These are phyloP conservation scores for Ctenoplectra terminalis DNA, from an alignment of 1,140 invertebrate species.

Conservation along the genomic window DNA sequence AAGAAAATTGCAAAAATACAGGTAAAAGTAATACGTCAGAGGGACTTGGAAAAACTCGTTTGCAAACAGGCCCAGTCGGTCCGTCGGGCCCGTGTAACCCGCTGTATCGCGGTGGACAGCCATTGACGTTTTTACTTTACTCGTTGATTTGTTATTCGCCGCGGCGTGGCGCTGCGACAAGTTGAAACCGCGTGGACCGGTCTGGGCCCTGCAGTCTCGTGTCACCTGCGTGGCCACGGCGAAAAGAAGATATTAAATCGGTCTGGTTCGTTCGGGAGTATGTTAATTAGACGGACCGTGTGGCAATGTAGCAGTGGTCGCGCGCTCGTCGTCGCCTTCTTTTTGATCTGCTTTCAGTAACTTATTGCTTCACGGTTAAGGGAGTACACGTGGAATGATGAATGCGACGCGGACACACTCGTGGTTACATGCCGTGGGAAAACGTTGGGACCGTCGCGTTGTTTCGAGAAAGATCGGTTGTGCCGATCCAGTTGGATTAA, in stretches of 20 bases:
- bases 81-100: slow-evolving; percentile 9
- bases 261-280: slow-evolving; percentile 33
- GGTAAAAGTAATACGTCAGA: not conserved
- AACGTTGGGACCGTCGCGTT: not conserved
- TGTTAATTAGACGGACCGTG: slow-evolving; percentile 41
- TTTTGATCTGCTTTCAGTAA: slow-evolving; percentile 27
- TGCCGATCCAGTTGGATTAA: not conserved
- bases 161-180: slow-evolving; percentile 21
- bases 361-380: slow-evolving; percentile 40
- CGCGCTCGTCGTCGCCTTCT: slow-evolving; percentile 5
- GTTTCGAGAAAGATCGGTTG: slow-evolving; percentile 1
- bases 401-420: slow-evolving; percentile 4
- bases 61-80: slow-evolving; percentile 29
- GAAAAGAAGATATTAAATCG: slow-evolving; percentile 53
- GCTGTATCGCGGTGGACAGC: not conserved
- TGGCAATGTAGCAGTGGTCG: not conserved
- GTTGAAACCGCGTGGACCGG: slow-evolving; percentile 13
- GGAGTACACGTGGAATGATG: slow-evolving; percentile 28
- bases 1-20: too few species aligned
- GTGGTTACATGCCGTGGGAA: slow-evolving; percentile 6
- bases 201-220: slow-evolving; percentile 4
- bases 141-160: slow-evolving; percentile 47
- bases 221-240: slow-evolving; percentile 15
- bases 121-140: slow-evolving; percentile 48
- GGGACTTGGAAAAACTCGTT: slow-evolving; percentile 46